Percentiles rank a stretch among this genome's conserved stretches.
Conservation (phyloP, 2,113 vertebrate species). For the Acanthochromis polyacanthus region DNA sequence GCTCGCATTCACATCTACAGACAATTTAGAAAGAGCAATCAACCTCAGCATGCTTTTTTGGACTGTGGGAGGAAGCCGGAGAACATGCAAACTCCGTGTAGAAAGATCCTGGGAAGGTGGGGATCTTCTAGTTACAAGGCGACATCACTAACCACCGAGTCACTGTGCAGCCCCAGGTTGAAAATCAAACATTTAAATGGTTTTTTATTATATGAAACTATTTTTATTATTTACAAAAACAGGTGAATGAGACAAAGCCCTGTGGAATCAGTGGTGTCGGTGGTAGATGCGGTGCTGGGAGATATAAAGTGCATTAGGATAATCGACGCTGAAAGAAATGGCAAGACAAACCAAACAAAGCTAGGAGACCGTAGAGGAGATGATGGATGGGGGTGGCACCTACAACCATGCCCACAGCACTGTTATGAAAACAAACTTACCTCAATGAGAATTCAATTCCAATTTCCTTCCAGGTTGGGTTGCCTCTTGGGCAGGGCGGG, state of each 20-base stretch:
- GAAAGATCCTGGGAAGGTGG: no score
- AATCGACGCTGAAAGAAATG: not conserved
- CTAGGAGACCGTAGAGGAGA: not conserved
- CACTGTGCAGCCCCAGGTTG: no score
- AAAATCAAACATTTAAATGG: no score
- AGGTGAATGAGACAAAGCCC: no score
- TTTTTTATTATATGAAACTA: not conserved
- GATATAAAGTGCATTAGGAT: not conserved
- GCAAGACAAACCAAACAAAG: not conserved
- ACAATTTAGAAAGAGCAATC: no score
- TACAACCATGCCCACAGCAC: slow-evolving; percentile 13
- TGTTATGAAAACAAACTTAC: slow-evolving; percentile 54
- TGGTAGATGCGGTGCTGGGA: not conserved
- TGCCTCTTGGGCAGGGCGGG: slow-evolving; percentile 3
- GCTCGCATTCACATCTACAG: no score
- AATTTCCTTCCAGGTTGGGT: slow-evolving; percentile 46
- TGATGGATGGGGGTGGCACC: slow-evolving; percentile 1
- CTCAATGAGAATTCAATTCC: slow-evolving; percentile 30
- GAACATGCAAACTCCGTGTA: not conserved
- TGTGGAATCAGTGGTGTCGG: not conserved
- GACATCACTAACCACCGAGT: no score
- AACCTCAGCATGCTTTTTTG: no score
- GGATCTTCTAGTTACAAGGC: no score
- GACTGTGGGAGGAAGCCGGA: no score
- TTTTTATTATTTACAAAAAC: not conserved